These are phyloP conservation scores for Itoplectis maculator DNA, from an alignment of 2,888 invertebrate species.

Conservation along the genomic window DNA sequence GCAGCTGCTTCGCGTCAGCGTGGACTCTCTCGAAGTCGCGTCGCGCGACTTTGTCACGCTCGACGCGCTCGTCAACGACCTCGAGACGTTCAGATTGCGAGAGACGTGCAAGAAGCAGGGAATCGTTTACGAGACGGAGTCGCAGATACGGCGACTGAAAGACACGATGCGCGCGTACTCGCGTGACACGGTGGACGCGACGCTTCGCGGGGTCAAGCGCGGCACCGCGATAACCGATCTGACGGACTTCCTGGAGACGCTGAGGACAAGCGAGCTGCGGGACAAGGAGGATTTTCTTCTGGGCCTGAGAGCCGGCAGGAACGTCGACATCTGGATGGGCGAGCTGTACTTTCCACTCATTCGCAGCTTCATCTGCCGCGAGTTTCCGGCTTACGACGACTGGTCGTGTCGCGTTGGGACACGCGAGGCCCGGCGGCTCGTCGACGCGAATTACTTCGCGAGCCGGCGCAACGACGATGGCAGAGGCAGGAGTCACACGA, in stretches of 20 bases:
- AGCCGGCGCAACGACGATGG: background rate
- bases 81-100: too few relatives aligned
- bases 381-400: background rate
- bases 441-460: background rate
- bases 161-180: slow-evolving; percentile 32
- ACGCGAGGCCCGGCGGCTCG: background rate
- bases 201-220: background rate
- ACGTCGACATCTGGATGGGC: slow-evolving; percentile 19
- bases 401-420: background rate
- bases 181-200: background rate
- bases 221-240: slow-evolving; percentile 8
- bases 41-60: too few relatives aligned
- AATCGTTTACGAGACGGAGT: background rate
- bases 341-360: slow-evolving; percentile 15
- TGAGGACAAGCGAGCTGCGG: background rate
- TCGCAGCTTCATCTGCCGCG: background rate
- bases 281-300: background rate
- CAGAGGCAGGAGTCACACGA: background rate
- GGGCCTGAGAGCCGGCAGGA: background rate
- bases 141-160: background rate
- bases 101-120: too few relatives aligned
- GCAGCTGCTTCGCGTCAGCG: too few relatives aligned
- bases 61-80: too few relatives aligned
- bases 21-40: too few relatives aligned
- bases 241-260: slow-evolving; percentile 1